phyloP scores from a whole-genome alignment of 2,888 invertebrate species.

The Tanypteryx hageni region DNA sequence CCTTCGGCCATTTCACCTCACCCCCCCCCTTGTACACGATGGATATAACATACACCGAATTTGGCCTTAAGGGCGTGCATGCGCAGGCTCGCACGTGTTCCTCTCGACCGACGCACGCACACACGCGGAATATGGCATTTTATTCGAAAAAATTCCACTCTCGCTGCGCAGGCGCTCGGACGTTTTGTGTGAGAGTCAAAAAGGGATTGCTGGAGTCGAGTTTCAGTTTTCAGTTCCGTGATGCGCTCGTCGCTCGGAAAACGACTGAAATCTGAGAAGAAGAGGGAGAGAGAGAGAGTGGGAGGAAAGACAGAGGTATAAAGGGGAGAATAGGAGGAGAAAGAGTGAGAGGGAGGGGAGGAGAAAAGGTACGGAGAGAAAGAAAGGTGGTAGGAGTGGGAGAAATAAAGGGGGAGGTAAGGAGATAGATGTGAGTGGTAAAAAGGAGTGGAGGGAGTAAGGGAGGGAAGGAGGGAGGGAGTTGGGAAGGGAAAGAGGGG shows the following conservation, averaged over 20 bases:
- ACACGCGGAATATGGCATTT: slow-evolving; percentile 6
- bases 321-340: not conserved
- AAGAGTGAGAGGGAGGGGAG: too few species aligned
- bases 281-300: not conserved
- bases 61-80: not conserved
- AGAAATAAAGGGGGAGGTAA: too few species aligned
- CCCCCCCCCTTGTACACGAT: not conserved
- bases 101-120: not conserved
- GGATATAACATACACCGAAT: not conserved
- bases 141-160: not conserved
- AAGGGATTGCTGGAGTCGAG: slow-evolving; percentile 16
- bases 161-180: not conserved
- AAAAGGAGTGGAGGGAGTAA: too few species aligned
- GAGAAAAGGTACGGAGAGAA: too few species aligned
- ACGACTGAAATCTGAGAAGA: slow-evolving; percentile 35
- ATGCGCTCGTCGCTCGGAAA: slow-evolving; percentile 39
- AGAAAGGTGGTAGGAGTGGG: too few species aligned
- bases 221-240: slow-evolving; percentile 49
- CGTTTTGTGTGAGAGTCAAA: not conserved
- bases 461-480: too few species aligned
- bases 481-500: too few species aligned
- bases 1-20: not conserved
- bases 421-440: too few species aligned
- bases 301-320: not conserved
- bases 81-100: not conserved